phyloP scores from a whole-genome alignment of 2,113 vertebrate genomes.

The Phalacrocorax carbo region DNA sequence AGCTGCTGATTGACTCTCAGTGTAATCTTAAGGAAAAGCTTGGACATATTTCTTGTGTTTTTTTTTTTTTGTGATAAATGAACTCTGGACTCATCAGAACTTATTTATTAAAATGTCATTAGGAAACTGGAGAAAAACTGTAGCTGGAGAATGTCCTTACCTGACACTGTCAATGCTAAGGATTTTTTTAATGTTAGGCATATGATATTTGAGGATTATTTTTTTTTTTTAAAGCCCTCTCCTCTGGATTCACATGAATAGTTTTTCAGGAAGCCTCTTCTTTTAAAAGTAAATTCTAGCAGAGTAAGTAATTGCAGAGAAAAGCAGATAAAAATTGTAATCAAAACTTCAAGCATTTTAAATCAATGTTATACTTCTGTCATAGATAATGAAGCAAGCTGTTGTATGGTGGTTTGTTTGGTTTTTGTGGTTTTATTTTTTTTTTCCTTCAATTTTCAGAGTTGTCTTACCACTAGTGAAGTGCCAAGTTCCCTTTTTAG shows the following conservation, averaged over 20 bases:
- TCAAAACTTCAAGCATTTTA: not conserved
- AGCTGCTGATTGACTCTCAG: not conserved
- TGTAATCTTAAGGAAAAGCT: not conserved
- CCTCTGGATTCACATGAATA: not conserved
- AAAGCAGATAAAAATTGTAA: not conserved
- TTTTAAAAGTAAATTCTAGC: not conserved
- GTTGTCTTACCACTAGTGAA: not conserved
- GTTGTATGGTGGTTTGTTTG: not conserved
- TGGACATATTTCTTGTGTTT: not conserved
- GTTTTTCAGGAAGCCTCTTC: not conserved
- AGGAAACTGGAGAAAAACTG: not conserved
- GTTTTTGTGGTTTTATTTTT: not conserved
- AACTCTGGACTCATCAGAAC: not conserved
- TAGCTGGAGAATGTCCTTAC: not conserved
- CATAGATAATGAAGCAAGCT: not conserved
- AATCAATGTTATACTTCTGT: not conserved
- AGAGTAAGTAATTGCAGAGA: not conserved
- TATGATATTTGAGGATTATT: not conserved
- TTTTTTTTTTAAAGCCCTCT: not conserved
- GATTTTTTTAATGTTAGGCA: not conserved
- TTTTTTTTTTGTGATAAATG: not conserved
- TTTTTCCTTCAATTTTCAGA: not conserved
- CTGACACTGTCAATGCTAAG: not conserved
- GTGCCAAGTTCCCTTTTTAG: not conserved
- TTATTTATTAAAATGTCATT: not conserved